Evolutionary conservation across 2,797 vertebrate species (phyloP).

Genomic region (Taeniopygia guttata): DNA sequence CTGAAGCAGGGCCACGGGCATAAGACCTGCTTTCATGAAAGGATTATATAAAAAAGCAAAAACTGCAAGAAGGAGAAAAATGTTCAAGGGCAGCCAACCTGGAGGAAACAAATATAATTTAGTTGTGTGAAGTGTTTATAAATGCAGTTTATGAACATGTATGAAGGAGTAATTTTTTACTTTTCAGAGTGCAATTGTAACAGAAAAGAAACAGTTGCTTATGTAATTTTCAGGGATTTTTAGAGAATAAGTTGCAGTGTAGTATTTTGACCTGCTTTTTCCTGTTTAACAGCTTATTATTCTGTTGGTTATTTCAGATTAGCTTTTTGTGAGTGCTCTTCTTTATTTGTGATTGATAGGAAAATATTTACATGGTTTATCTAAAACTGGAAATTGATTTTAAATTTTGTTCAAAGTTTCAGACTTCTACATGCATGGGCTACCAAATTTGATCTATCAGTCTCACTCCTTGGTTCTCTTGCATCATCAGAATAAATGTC

Average conservation of each 20-base stretch:
- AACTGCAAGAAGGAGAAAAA: conserved; percentile 10
- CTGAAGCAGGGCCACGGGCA: neutral
- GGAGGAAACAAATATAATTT: conserved; percentile 34
- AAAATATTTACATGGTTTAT: neutral
- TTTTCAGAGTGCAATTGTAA: conserved; percentile 4
- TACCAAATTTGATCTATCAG: neutral
- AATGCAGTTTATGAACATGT: conserved; percentile 9
- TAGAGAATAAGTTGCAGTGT: neutral
- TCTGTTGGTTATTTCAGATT: neutral
- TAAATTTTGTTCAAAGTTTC: neutral
- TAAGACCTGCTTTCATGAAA: conserved; percentile 13
- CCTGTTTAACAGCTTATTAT: neutral
- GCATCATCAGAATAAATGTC: neutral
- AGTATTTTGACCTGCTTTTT: neutral
- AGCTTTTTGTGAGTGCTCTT: neutral
- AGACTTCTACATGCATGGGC: neutral
- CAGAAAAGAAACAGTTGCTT: neutral
- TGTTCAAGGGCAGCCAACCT: conserved; percentile 26
- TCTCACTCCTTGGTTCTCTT: neutral
- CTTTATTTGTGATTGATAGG: neutral
- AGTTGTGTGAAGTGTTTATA: conserved; percentile 33
- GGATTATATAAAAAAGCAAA: neutral
- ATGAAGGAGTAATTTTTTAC: conserved; percentile 15
- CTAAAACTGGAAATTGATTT: neutral
- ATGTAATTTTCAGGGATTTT: conserved; percentile 21